Evolutionary conservation across 2,113 vertebrate species (phyloP).

Genomic region (Nymphicus hollandicus): DNA sequence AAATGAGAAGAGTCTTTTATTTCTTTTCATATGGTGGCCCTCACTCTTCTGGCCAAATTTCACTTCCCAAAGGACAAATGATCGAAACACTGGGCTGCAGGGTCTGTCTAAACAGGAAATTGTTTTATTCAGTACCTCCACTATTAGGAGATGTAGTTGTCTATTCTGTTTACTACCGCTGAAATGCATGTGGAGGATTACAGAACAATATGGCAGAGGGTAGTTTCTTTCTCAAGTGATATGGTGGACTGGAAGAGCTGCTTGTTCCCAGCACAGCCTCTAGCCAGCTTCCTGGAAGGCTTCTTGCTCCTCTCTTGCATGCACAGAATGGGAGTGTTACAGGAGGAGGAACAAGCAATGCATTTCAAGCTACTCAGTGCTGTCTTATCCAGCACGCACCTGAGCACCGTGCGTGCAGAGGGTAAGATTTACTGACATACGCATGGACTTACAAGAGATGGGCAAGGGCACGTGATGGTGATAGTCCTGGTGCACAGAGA

Average conservation of each 20-base stretch:
- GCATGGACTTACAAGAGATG: neutral
- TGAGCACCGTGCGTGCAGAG: rapidly evolving
- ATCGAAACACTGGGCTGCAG: neutral
- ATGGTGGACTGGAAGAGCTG: neutral
- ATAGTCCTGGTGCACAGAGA: neutral
- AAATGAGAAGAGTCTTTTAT: neutral
- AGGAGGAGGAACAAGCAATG: neutral
- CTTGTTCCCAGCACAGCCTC: neutral
- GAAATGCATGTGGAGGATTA: neutral
- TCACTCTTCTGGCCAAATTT: neutral
- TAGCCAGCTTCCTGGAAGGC: neutral
- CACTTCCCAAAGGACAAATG: neutral
- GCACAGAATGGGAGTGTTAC: neutral
- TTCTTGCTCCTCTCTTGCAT: neutral
- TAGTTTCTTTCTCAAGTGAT: neutral
- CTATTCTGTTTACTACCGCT: neutral
- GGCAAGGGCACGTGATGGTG: rapidly evolving
- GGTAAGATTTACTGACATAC: neutral
- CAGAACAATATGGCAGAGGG: neutral
- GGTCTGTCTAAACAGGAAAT: neutral
- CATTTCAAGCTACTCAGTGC: neutral
- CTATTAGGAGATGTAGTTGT: neutral
- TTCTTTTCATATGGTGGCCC: neutral
- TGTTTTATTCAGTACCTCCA: neutral
- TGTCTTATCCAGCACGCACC: neutral